Evolutionary conservation across 35 echinoderm and acorn worm genomes (phyloP).

Genomic region (Ophiothrix spiculata): DNA sequence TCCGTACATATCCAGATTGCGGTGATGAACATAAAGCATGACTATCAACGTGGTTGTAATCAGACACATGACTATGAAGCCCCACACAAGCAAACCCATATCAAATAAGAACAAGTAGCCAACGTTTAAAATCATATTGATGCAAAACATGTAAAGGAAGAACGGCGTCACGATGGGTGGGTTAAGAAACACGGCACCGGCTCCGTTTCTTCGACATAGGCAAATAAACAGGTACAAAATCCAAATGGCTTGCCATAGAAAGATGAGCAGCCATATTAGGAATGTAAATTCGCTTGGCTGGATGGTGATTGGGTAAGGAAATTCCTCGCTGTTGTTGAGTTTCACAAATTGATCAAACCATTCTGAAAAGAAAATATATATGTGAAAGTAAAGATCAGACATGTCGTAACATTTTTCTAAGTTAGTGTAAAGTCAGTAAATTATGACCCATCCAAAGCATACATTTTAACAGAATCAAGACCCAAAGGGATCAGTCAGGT

Average conservation of each 20-base stretch:
- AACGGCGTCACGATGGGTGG: constrained; percentile 45
- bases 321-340: neutral
- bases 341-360: neutral
- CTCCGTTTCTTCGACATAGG: constrained; percentile 44
- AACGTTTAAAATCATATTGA: constrained; percentile 63
- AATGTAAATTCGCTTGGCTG: constrained; percentile 88
- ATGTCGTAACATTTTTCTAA: neutral
- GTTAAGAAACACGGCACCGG: constrained; percentile 62
- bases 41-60: constrained; percentile 55
- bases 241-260: constrained; percentile 56
- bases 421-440: neutral
- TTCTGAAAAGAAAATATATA: neutral
- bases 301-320: constrained; percentile 43
- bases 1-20: constrained; percentile 45
- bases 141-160: constrained; percentile 48
- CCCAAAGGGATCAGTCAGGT: neutral
- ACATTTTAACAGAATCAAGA: neutral
- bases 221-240: constrained; percentile 51
- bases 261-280: constrained; percentile 72
- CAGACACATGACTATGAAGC: constrained; percentile 44
- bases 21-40: constrained; percentile 48
- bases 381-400: neutral
- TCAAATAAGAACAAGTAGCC: constrained; percentile 70
- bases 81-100: constrained; percentile 28
- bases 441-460: too few species aligned